Conservation (phyloP, 23 tunicate species). For the Styela plicata region DNA sequence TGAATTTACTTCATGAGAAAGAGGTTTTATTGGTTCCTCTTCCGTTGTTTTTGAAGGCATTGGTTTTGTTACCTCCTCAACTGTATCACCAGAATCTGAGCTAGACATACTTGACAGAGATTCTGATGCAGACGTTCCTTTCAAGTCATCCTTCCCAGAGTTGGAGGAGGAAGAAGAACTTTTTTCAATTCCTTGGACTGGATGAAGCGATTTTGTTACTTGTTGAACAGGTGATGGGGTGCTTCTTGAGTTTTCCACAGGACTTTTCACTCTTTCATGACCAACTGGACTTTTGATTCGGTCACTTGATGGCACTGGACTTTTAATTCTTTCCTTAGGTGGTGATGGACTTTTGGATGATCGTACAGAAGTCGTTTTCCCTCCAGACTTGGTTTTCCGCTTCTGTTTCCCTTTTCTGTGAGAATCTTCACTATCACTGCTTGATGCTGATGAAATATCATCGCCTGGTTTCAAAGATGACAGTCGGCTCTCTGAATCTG, state of each 20-base stretch:
- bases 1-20: neutral
- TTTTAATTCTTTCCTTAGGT: neutral
- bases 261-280: neutral
- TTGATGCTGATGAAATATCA: neutral
- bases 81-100: constrained; percentile 2
- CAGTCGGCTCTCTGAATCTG: constrained; percentile 14
- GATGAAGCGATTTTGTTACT: neutral
- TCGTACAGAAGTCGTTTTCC: too few relatives aligned
- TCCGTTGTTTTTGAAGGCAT: neutral
- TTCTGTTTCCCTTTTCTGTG: neutral
- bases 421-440: neutral
- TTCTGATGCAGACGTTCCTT: neutral
- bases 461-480: constrained; percentile 16
- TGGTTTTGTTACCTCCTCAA: neutral
- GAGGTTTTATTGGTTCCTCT: neutral
- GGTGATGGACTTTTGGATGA: neutral
- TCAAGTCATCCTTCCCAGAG: neutral
- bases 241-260: neutral
- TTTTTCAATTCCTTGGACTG: constrained; percentile 6
- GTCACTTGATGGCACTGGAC: neutral
- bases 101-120: constrained; percentile 18
- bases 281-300: neutral
- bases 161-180: neutral
- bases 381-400: neutral
- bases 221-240: constrained; percentile 4